phyloP scores from a whole-genome alignment of 2,797 vertebrate species.

The Florisuga fusca region DNA sequence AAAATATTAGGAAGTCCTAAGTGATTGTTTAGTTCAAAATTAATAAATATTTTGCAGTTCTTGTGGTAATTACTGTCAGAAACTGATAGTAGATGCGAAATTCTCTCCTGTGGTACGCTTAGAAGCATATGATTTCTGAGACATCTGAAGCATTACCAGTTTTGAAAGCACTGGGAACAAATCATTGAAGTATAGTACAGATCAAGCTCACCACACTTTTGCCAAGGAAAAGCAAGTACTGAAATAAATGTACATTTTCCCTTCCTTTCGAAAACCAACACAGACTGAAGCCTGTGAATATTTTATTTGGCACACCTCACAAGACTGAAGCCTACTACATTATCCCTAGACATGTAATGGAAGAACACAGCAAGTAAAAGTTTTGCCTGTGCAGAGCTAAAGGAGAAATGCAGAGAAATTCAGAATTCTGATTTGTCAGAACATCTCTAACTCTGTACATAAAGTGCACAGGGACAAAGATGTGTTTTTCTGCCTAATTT shows the following conservation, averaged over 20 bases:
- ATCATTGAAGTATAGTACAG: not conserved
- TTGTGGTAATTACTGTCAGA: not conserved
- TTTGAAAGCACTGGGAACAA: not conserved
- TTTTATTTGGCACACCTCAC: not conserved
- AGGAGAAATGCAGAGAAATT: not conserved
- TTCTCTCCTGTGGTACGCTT: not conserved
- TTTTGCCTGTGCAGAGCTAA: not conserved
- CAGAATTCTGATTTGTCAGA: not conserved
- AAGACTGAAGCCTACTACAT: not conserved
- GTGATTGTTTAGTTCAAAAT: not conserved
- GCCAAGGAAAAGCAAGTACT: not conserved
- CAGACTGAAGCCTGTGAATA: not conserved
- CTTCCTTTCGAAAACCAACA: not conserved
- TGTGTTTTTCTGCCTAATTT: not conserved
- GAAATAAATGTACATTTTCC: not conserved
- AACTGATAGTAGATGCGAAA: not conserved
- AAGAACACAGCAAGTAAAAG: not conserved
- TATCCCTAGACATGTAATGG: no score
- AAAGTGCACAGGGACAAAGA: not conserved
- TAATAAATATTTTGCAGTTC: not conserved
- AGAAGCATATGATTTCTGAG: not conserved
- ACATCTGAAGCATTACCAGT: not conserved
- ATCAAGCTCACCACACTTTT: not conserved
- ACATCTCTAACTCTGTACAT: not conserved
- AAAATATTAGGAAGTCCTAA: not conserved